Base-by-base conservation (phyloP, 2,797 vertebrate genomes). In the Molossus molossus region DNA sequence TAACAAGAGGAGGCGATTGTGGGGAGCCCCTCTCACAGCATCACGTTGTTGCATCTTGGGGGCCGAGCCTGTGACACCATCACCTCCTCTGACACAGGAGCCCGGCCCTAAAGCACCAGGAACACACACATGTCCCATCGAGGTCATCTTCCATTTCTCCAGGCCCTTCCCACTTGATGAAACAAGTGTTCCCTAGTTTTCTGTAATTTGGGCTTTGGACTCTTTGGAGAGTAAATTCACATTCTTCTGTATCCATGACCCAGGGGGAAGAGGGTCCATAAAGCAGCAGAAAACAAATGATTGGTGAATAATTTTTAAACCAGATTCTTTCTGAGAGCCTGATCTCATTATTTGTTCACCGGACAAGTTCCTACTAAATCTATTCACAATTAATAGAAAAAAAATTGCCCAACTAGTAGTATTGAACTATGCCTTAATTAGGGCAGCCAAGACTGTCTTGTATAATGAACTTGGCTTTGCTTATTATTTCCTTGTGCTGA, bases 381-480 rank as follows among this genome's bases (percentile, higher is more conserved):
- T 98, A 98, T 98, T 97, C 96, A 98, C 96, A 97, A 97, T 98
- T 98, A 95, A 97, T 94, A 97, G 55, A 80, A 93, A 97, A 97
- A 98, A 97, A 97, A 98, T 91, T 97, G 95, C 95, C 50, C 90
- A 97, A 96, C 97, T 96, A 98, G 97, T 94, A 95, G 94, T 98
- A 98, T 98, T 96, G 98, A 98, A 97, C 98, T 94, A 84, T 92
- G 94, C 94, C 95, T 98, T 98, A 98, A 98, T 98, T 98, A 98
- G 97, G 95, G 96, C 96, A 98, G 96, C 98, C 95, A 96, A 97
- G 96, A 97, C 97, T 98, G 98, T 85, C 98, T 98, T 97, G 94
- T 98, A 97, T 98, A 98, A 98, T 98, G 98, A 98, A 98, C 97
- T 97, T 95, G 97, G 97, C 97, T 98, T 98, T 98, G 97, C 98